Percentiles rank a stretch among this genome's conserved stretches.
Conservation (phyloP, 2,888 invertebrate genomes). For the Lathronympha strigana region DNA sequence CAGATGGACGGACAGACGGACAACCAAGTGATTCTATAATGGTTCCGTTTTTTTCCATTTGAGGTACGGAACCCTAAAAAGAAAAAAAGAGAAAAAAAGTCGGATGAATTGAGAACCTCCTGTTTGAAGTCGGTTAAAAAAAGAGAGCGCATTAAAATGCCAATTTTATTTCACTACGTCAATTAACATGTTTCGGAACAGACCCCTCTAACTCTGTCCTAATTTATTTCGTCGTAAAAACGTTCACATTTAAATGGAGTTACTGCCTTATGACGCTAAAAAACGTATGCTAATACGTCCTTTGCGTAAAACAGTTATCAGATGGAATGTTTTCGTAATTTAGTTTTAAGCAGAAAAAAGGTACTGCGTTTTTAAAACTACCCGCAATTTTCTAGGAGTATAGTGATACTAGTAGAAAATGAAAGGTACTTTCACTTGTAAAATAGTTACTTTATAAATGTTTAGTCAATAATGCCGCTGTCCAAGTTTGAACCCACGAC, state of each 20-base stretch:
- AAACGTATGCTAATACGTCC: neutral
- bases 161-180: neutral
- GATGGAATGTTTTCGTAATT: slow-evolving; percentile 12
- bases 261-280: neutral
- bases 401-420: too few relatives aligned
- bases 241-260: neutral
- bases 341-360: slow-evolving; percentile 2
- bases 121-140: too few relatives aligned
- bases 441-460: too few relatives aligned
- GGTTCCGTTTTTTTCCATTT: too few relatives aligned
- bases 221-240: neutral
- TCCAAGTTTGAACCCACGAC: neutral
- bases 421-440: too few relatives aligned
- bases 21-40: too few relatives aligned
- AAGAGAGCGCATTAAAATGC: neutral
- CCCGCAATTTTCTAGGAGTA: too few relatives aligned
- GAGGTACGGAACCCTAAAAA: too few relatives aligned
- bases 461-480: neutral
- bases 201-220: slow-evolving; percentile 1
- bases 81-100: too few relatives aligned
- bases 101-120: too few relatives aligned
- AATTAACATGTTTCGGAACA: neutral
- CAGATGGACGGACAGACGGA: too few relatives aligned
- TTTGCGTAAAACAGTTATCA: slow-evolving; percentile 23
- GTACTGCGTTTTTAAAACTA: too few relatives aligned